Evolutionary conservation across 2,888 invertebrate genomes (phyloP).

Genomic region (Baronia brevicornis): DNA sequence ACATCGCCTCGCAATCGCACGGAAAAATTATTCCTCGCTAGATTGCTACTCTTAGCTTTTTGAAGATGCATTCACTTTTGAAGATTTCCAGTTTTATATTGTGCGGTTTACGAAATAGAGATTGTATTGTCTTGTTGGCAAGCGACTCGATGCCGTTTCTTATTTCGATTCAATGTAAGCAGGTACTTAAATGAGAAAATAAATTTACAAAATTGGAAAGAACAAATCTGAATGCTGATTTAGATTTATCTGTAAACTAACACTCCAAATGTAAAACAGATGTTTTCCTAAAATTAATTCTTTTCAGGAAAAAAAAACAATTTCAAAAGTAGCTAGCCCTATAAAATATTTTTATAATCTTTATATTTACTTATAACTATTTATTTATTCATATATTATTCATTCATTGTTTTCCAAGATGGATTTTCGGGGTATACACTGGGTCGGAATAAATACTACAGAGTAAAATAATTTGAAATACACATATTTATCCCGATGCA

Average conservation of each 20-base stretch:
- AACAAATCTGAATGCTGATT: slow-evolving; percentile 8
- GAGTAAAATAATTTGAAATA: too few relatives aligned
- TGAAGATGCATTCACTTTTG: slow-evolving; percentile 59
- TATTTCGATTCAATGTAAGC: slow-evolving; percentile 50
- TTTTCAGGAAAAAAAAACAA: too few relatives aligned
- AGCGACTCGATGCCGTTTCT: slow-evolving; percentile 53
- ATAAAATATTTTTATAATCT: too few relatives aligned
- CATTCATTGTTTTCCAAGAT: too few relatives aligned
- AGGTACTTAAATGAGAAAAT: slow-evolving; percentile 29
- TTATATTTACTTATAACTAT: too few relatives aligned
- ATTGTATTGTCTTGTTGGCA: slow-evolving; percentile 69
- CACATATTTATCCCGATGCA: too few relatives aligned
- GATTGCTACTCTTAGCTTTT: slow-evolving; percentile 64
- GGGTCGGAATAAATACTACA: too few relatives aligned
- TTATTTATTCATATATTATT: too few relatives aligned
- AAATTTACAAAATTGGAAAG: slow-evolving; percentile 21
- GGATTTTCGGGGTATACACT: too few relatives aligned
- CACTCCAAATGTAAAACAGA: too few relatives aligned
- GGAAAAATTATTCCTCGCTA: slow-evolving; percentile 65
- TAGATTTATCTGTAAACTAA: not conserved
- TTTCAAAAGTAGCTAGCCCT: too few relatives aligned
- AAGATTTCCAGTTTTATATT: slow-evolving; percentile 59
- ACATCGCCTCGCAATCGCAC: slow-evolving; percentile 67
- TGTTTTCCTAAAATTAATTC: too few relatives aligned
- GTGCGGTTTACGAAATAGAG: slow-evolving; percentile 54